A percentile compares a stretch with the other conserved stretches of the same genome.
Conservation (phyloP, 2,888 invertebrate genomes). For the Conistra vaccinii region DNA sequence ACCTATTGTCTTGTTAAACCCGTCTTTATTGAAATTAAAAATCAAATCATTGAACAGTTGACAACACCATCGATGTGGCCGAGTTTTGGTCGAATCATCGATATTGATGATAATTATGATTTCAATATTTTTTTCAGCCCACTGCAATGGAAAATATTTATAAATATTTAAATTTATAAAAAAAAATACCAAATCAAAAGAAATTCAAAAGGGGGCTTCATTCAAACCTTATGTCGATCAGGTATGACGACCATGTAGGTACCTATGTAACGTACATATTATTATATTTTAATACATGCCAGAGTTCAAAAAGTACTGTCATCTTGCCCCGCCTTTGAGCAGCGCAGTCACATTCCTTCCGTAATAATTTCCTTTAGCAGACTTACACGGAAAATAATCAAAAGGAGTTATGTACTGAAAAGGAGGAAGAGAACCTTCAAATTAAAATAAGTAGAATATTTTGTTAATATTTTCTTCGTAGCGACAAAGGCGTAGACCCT, state of each 20-base stretch:
- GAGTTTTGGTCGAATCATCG: neutral
- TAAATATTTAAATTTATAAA: too few relatives aligned
- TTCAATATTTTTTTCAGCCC: neutral
- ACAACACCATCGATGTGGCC: neutral
- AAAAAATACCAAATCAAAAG: neutral
- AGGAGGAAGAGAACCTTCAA: constrained; percentile 21
- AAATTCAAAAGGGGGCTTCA: neutral
- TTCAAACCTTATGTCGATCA: neutral
- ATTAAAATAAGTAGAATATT: constrained; percentile 49
- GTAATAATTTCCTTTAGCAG: constrained; percentile 56
- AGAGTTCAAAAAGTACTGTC: constrained; percentile 38
- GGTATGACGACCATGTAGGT: neutral
- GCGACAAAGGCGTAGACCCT: neutral
- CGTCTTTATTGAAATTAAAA: neutral
- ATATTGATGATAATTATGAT: too few relatives aligned
- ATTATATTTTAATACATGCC: constrained; percentile 39
- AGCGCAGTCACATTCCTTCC: constrained; percentile 33
- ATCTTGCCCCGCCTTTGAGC: constrained; percentile 40
- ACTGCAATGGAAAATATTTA: too few relatives aligned
- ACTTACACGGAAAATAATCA: constrained; percentile 44
- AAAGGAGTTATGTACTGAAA: constrained; percentile 46
- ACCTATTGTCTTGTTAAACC: neutral
- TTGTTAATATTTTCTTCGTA: constrained; percentile 19
- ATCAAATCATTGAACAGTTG: neutral
- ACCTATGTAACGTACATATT: neutral